phyloP scores from a whole-genome alignment of 23 tunicate species.

The Styela clava region DNA sequence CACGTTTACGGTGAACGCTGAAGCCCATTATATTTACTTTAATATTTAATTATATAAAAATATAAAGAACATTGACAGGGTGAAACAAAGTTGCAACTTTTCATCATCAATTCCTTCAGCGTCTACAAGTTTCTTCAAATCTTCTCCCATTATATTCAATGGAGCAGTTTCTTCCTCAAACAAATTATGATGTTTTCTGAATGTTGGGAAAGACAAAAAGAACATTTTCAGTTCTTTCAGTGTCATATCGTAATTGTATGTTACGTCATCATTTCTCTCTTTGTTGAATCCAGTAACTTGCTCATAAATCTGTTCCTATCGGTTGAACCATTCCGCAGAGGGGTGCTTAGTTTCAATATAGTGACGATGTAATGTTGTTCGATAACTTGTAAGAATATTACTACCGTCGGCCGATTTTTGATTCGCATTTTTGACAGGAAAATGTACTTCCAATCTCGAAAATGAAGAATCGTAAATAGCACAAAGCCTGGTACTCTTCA shows the following conservation, averaged over 20 bases:
- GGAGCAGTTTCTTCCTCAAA: background rate
- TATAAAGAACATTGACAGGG: too few relatives aligned
- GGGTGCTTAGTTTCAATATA: background rate
- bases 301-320: background rate
- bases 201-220: background rate
- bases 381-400: background rate
- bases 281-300: background rate
- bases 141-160: background rate
- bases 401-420: background rate
- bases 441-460: background rate
- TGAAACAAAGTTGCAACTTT: too few relatives aligned
- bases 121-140: background rate
- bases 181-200: background rate
- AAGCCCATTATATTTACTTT: too few relatives aligned
- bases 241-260: background rate
- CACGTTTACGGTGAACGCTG: too few relatives aligned
- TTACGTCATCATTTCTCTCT: background rate
- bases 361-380: background rate
- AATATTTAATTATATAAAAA: too few relatives aligned
- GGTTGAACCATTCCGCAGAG: background rate
- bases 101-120: background rate
- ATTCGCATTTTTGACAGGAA: background rate
- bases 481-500: background rate
- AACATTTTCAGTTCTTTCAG: background rate
- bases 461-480: background rate